Evolutionary conservation across 2,797 vertebrate species (phyloP).

Genomic region (Falco rusticolus): DNA sequence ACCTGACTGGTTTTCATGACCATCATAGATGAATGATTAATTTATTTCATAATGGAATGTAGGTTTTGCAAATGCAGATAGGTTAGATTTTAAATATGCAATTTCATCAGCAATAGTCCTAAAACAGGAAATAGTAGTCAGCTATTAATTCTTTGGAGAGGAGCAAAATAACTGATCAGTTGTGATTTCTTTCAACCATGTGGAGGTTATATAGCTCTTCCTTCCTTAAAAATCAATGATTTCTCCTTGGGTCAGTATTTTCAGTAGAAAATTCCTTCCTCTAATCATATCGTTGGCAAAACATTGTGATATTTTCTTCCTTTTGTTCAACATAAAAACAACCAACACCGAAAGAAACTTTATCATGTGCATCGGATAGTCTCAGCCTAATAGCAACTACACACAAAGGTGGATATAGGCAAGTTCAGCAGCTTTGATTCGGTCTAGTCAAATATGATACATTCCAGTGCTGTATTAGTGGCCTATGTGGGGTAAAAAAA

Average conservation of each 20-base stretch:
- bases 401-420: not conserved
- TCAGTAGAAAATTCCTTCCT: not conserved
- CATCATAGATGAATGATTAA: conserved; percentile 31
- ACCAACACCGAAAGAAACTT: not conserved
- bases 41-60: conserved; percentile 32
- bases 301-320: not conserved
- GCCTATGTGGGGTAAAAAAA: not conserved
- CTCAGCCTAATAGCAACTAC: not conserved
- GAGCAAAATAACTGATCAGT: not conserved
- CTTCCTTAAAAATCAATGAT: not conserved
- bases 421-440: conserved; percentile 38
- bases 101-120: not conserved
- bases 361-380: not conserved
- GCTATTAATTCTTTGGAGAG: not conserved
- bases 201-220: not conserved
- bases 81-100: not conserved
- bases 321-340: not conserved
- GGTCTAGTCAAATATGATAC: conserved; percentile 27
- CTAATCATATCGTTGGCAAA: not conserved
- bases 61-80: conserved; percentile 23
- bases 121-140: conserved; percentile 1
- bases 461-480: conserved; percentile 15
- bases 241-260: not conserved
- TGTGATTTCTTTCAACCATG: not conserved
- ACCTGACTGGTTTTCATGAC: conserved; percentile 31